Evolutionary conservation across 2,113 vertebrate genomes (phyloP).

Genomic region (Grammomys dolichurus): DNA sequence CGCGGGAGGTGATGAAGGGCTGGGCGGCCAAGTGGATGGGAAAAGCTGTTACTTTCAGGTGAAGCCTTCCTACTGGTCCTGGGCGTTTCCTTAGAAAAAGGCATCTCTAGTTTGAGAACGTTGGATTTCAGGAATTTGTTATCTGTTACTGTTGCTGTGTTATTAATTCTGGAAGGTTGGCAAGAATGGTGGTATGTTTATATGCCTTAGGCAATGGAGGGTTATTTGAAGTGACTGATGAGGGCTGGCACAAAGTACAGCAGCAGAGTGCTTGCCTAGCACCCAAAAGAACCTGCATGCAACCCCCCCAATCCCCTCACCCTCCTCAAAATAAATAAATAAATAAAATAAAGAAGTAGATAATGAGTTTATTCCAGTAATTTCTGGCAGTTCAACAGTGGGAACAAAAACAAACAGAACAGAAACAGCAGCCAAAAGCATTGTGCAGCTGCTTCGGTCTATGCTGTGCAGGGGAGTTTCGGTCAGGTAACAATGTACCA

Average conservation of each 20-base stretch:
- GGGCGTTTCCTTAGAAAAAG: background rate
- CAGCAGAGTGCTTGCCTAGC: background rate
- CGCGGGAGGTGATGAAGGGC: background rate
- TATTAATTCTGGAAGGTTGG: slow-evolving; percentile 24
- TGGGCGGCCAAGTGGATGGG: background rate
- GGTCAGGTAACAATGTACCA: background rate
- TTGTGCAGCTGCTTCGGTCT: background rate
- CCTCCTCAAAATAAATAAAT: no score
- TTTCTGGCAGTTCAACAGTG: background rate
- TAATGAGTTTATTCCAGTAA: background rate
- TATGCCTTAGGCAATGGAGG: background rate
- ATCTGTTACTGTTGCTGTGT: no score
- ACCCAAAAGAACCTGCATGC: background rate
- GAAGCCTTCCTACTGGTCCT: background rate
- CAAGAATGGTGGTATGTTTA: background rate
- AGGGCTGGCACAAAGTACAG: background rate
- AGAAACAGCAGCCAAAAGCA: background rate
- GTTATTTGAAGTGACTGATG: slow-evolving; percentile 27
- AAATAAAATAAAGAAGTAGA: background rate
- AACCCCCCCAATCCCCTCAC: background rate
- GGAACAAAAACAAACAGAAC: background rate
- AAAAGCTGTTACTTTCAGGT: background rate
- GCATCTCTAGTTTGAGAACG: background rate
- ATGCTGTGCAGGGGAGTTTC: background rate
- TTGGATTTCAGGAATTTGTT: background rate